Base-by-base conservation (phyloP, 2,797 vertebrate genomes). In the Enteromius viviparus region DNA sequence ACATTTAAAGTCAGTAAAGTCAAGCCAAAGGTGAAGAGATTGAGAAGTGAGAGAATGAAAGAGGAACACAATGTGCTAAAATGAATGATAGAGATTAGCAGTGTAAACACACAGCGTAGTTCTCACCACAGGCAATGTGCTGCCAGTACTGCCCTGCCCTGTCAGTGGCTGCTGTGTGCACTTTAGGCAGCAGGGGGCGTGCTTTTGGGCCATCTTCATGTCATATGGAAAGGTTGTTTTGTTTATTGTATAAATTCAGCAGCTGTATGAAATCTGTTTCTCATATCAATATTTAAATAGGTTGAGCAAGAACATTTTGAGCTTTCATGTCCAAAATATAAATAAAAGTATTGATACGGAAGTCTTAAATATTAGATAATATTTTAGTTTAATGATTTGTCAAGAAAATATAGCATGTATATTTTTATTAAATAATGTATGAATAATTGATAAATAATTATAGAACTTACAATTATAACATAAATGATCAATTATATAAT, bases 61-160 rank as follows among this genome's bases (percentile, higher is more conserved):
- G 21, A 19, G 34, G 69, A 81, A 74, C 80, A 49, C 42, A 72
- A 72, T 65, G 70, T 81, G 80, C 70, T 64, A 65, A n/a, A 75
- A 77, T 42, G 66, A 79, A 70, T 78, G 81, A 58, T 78, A 78
- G 47, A 83, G 82, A 77, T 60, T 55, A n/a, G 37, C 85, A 81
- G 40, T 29, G 47, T 53, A 66, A 82, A 82, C 42, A 32, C 23
- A 23, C 74, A 37, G 70, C 15, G 53, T 58, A 42, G 29, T 51
- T 75, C n/a, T 75, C 55, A 64, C 64, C 70, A 72, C 42, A 75
- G 70, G 80, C 32, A n/a, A 47, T 47, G 53, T 72, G 40, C 68
- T 72, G 79, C 40, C 79, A 62, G 68, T 40, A 76, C 23, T 23
- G 47, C 17, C 11, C 65, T 80, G 14, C 49, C 65, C 49, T 34